A percentile compares a stretch with the other conserved stretches of the same genome.
phyloP scores from a whole-genome alignment of 2,888 invertebrate genomes.

The Smittia aterrima region DNA sequence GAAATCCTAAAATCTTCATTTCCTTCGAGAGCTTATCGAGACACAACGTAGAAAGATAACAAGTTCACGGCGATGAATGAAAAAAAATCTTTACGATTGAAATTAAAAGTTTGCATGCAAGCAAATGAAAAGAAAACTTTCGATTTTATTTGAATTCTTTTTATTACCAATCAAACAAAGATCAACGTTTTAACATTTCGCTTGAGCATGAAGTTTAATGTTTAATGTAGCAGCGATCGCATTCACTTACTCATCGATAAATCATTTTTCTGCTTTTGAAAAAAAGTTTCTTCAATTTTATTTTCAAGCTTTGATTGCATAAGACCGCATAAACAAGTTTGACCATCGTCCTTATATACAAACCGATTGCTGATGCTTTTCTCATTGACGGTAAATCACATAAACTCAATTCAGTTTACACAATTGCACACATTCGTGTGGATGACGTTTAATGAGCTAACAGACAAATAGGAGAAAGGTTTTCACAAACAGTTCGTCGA shows the following conservation, averaged over 20 bases:
- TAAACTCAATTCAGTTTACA: background rate
- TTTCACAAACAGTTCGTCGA: background rate
- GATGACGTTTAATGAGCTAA: background rate
- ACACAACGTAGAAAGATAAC: no score
- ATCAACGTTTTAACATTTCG: no score
- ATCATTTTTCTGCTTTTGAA: no score
- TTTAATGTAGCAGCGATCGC: no score
- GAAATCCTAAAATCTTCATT: no score
- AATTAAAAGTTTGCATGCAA: no score
- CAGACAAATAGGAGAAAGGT: conserved; percentile 9
- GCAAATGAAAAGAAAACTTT: no score
- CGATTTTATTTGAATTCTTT: background rate
- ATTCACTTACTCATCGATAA: no score
- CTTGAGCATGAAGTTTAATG: no score
- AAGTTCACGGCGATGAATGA: no score
- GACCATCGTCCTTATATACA: background rate
- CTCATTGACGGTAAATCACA: background rate
- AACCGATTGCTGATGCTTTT: background rate
- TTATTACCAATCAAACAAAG: background rate
- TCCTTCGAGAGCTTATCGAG: no score
- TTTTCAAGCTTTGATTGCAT: background rate
- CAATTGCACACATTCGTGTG: background rate
- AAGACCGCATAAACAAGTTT: background rate
- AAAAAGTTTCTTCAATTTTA: background rate
- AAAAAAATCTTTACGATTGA: no score